Evolutionary conservation across 2,113 vertebrate species (phyloP).

Genomic region (Amphiprion ocellaris): DNA sequence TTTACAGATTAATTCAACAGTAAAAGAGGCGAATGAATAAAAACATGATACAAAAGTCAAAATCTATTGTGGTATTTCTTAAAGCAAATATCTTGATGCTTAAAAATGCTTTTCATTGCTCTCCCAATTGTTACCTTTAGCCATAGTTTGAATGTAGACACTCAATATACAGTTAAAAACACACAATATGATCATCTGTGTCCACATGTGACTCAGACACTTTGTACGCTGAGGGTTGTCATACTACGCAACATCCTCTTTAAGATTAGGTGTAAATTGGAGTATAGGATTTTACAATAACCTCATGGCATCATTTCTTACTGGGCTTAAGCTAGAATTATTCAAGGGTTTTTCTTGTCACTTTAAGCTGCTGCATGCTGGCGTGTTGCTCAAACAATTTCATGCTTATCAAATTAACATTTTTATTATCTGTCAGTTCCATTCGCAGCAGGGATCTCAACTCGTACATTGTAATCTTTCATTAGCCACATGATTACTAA

Average conservation of each 20-base stretch:
- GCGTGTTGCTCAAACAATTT: constrained; percentile 9
- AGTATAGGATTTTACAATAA: constrained; percentile 1
- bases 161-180: not conserved
- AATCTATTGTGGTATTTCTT: not conserved
- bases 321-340: not conserved
- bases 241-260: constrained; percentile 22
- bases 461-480: constrained; percentile 38
- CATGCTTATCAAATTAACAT: constrained; percentile 38
- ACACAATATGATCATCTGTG: constrained; percentile 20
- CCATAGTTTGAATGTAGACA: not conserved
- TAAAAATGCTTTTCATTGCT: not conserved
- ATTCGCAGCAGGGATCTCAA: constrained; percentile 30
- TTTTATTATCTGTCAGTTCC: constrained; percentile 56
- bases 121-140: not conserved
- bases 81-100: not conserved
- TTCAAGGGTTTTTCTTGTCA: not conserved
- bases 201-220: not conserved
- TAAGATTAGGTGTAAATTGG: not conserved
- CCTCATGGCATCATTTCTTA: not conserved
- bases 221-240: not conserved
- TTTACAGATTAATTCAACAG: too few species aligned
- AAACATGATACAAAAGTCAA: too few species aligned
- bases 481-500: constrained; percentile 51
- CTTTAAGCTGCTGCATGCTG: constrained; percentile 8
- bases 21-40: too few species aligned